Base-by-base conservation (phyloP, 2,888 invertebrate genomes). In the Dynastes maya region DNA sequence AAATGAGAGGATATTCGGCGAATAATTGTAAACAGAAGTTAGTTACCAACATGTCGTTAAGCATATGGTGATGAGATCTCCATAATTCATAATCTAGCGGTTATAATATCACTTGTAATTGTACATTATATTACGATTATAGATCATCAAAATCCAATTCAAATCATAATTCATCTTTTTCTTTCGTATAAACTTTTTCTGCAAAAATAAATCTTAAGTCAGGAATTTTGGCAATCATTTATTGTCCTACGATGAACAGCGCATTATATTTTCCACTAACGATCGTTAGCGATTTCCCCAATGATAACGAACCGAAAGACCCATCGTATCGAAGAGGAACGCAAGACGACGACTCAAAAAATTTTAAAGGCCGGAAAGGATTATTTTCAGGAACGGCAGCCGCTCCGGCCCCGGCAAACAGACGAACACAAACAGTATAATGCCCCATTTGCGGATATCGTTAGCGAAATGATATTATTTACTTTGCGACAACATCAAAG, bases 401-500 rank as follows among this genome's bases (percentile, higher is more conserved):
- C 67, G 49, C 63, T 53, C 9, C 9, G 55, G 53, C 16, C 27
- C 67, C 67, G 67, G 40, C 55, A 77, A 77, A 77, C 79, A 79
- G 72, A 79, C 71, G 77, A 82, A 82, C 81, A 82, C 83, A 83
- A 84, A 83, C 84, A 84, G 84, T 84, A 85, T 85, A 85, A 85
- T 85, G 85, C 83, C 80, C 84, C 85, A 85, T 85, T 85, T 84
- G 84, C 83, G 84, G 85, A 85, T 84, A 85, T 85, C 84, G 84
- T 85, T 85, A 85, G 85, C 83, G 81, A 82, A 83, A 84, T 83
- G 83, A 82, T 84, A 84, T 84, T 85, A 84, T 84, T 84, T 84
- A 82, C 83, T 82, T 83, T 74, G 79, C 71, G 71, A 58, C 76
- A 74, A 79, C 79, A 76, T 79, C 79, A 79, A 79, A 79, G 79